Conservation (phyloP, 2,888 invertebrate species). For the Aradus depressus region DNA sequence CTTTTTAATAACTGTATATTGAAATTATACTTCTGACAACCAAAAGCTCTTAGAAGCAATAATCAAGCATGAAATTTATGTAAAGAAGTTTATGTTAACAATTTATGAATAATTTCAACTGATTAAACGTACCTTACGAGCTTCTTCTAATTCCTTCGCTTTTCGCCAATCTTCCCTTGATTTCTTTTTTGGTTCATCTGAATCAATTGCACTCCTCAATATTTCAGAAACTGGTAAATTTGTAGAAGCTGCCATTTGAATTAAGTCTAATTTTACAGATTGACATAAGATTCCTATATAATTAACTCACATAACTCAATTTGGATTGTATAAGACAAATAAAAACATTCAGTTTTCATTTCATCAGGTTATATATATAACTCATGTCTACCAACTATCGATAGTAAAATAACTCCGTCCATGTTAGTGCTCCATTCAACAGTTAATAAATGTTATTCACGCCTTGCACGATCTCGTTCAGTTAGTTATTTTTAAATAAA, state of each 20-base stretch:
- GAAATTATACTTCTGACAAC: no score
- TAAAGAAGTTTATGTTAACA: no score
- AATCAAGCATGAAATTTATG: no score
- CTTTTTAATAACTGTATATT: no score
- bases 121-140: conserved; percentile 52
- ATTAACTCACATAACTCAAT: neutral
- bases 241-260: conserved; percentile 36
- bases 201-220: conserved; percentile 50
- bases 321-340: neutral
- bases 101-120: neutral
- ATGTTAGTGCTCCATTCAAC: no score
- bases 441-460: no score
- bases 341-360: neutral
- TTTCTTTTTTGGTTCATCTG: conserved; percentile 64
- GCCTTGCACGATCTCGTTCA: no score
- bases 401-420: no score
- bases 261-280: no score
- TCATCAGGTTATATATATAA: neutral
- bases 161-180: conserved; percentile 94
- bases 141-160: conserved; percentile 95
- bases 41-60: no score
- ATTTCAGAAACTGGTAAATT: conserved; percentile 59
- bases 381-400: no score
- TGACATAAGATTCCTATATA: neutral
- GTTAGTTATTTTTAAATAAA: no score